Percentiles rank a stretch among this genome's conserved stretches.
phyloP scores from a whole-genome alignment of 1,140 invertebrate species.

The Drosophila triauraria region DNA sequence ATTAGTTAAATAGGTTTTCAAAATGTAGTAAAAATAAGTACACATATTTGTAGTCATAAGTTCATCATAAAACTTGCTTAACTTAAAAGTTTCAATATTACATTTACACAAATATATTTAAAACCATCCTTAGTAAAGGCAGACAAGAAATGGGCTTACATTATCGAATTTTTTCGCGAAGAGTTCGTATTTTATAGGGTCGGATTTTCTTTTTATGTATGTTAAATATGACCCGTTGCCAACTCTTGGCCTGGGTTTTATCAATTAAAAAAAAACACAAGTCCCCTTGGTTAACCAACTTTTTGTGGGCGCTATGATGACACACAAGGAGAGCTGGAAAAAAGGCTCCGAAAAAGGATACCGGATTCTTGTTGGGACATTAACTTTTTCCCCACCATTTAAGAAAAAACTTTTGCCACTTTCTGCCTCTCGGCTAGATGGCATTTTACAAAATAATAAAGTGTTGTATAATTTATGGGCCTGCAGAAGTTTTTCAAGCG shows the following conservation, averaged over 20 bases:
- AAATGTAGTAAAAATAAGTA: too few species aligned
- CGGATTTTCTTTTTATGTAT: not conserved
- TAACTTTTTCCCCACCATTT: slow-evolving; percentile 37
- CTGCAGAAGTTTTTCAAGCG: slow-evolving; percentile 54
- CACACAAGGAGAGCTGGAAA: slow-evolving; percentile 17
- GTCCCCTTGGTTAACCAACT: slow-evolving; percentile 22
- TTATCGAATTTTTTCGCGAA: not conserved
- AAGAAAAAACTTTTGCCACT: slow-evolving; percentile 22
- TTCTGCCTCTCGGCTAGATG: slow-evolving; percentile 35
- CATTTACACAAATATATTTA: too few species aligned
- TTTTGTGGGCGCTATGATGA: slow-evolving; percentile 24
- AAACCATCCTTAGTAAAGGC: too few species aligned
- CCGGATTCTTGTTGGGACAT: slow-evolving; percentile 23
- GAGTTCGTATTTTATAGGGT: too few species aligned
- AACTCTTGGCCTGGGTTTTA: slow-evolving; percentile 16
- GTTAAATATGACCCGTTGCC: slow-evolving; percentile 10
- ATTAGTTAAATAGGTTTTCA: too few species aligned
- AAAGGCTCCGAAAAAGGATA: slow-evolving; percentile 11
- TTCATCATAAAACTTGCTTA: too few species aligned
- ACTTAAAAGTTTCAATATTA: too few species aligned
- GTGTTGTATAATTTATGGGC: slow-evolving; percentile 73
- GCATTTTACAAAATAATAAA: slow-evolving; percentile 73
- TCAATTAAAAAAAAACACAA: slow-evolving; percentile 15
- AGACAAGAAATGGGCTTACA: too few species aligned
- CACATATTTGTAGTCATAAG: too few species aligned